Conservation (phyloP, 2,888 invertebrate species). For the Argyresthia albistria region DNA sequence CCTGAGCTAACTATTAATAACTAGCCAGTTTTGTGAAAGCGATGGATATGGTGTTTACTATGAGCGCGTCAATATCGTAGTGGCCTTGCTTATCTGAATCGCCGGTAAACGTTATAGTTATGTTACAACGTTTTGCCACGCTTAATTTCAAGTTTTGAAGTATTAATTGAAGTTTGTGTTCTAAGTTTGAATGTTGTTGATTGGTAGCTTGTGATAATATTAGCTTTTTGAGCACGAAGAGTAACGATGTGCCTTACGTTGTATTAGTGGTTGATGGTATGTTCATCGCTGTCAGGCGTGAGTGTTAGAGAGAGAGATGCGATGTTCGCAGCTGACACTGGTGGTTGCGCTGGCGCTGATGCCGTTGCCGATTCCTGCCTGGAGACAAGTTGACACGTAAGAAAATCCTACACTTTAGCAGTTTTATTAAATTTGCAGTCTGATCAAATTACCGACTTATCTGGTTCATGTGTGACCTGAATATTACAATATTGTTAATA, state of each 20-base stretch:
- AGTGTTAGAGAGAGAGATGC: slow-evolving; percentile 27
- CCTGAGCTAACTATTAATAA: slow-evolving; percentile 36
- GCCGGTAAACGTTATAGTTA: slow-evolving; percentile 32
- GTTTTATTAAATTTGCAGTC: background rate
- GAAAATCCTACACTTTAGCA: background rate
- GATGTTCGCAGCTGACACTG: slow-evolving; percentile 33
- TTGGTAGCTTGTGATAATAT: slow-evolving; percentile 13
- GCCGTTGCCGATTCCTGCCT: slow-evolving; percentile 46
- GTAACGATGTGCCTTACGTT: slow-evolving; percentile 59
- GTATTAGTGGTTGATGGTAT: slow-evolving; percentile 34
- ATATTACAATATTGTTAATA: no score
- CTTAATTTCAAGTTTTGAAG: slow-evolving; percentile 9
- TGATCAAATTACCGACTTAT: background rate
- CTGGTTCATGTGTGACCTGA: background rate
- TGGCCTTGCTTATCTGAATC: slow-evolving; percentile 51
- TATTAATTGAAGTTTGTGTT: slow-evolving; percentile 12
- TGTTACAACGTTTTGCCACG: no score
- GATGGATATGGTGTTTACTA: slow-evolving; percentile 33
- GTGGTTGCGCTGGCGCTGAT: slow-evolving; percentile 39
- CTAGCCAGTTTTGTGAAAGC: slow-evolving; percentile 23
- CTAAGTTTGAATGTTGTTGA: slow-evolving; percentile 10
- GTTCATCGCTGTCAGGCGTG: slow-evolving; percentile 15
- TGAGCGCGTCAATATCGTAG: slow-evolving; percentile 36
- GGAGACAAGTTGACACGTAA: slow-evolving; percentile 22
- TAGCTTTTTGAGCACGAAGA: slow-evolving; percentile 32